Base-by-base conservation (phyloP, 2,888 invertebrate species). In the Dasypolia templi region DNA sequence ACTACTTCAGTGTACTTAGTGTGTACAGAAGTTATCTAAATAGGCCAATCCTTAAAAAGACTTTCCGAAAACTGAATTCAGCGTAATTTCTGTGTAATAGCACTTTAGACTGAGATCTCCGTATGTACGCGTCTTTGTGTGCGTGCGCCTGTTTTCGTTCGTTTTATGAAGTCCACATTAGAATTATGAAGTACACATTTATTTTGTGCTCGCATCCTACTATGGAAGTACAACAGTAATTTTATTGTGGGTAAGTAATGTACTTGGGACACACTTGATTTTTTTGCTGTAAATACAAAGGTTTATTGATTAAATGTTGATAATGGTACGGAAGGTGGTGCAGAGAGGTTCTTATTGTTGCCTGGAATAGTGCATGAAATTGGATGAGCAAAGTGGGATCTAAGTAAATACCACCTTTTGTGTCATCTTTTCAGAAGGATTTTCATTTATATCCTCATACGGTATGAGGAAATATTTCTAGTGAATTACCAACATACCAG, bases 201-300 rank as follows among this genome's bases (percentile, higher is more conserved):
- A 1, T 56, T 22, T 22, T 3, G 1, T 29, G 32, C 32, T 69
- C 64, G 11, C 59, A 7, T 26, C 19, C 17, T 65, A 49, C 79
- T 67, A 59, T 75, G 64, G 68, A 77, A 77, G 79, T 77, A 77
- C 73, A 82, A 73, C 85, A 67, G 75, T 81, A 81, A 87, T 85
- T 83, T 81, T 77, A 81, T 79, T 83, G 75, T 70, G 68, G 63
- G 64, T 61, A 74, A 58, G 67, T 58, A 65, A 61, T 19, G 62
- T 81, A 75, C 67, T 70, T 67, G 29, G 46, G 56, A 59, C 53
- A 68, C 61, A 66, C 79, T 73, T 80, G 74, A 74, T 63, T 80
- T 66, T n/a, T 74, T 83, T 66, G 29, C 51, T 44, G 11, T 9
- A 58, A 2, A 35, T 39, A 64, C 32, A 59, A 81, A 75, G 51